A percentile compares a stretch with the other conserved stretches of the same genome.
These are phyloP conservation scores for Leptobrachium leishanense DNA, from an alignment of 2,113 vertebrate genomes.

Conservation along the genomic window DNA sequence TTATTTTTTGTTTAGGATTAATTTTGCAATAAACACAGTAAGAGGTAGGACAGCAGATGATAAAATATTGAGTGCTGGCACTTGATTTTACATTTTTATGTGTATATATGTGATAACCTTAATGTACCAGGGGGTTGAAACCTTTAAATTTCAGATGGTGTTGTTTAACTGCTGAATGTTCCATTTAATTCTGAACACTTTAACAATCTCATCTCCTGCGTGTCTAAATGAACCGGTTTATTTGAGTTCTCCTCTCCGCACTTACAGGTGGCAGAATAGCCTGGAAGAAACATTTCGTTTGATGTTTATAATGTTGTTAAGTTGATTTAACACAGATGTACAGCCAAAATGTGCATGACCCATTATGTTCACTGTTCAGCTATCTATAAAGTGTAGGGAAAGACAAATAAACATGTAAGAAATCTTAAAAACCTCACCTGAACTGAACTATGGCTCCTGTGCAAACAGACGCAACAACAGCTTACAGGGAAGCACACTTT, in stretches of 20 bases:
- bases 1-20: too few relatives aligned
- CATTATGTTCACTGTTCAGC: not conserved
- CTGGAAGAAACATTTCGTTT: not conserved
- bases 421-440: not conserved
- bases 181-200: not conserved
- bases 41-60: too few relatives aligned
- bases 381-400: not conserved
- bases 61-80: too few relatives aligned
- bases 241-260: not conserved
- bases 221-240: not conserved
- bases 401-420: not conserved
- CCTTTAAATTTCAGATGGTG: not conserved
- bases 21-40: too few relatives aligned
- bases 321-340: not conserved
- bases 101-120: not conserved
- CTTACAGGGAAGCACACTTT: too few relatives aligned
- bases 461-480: too few relatives aligned
- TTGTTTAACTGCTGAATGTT: not conserved
- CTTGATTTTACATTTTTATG: too few relatives aligned
- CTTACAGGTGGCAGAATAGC: not conserved
- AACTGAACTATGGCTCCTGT: not conserved
- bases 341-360: constrained; percentile 1
- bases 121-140: not conserved
- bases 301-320: constrained; percentile 1
- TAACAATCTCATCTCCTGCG: not conserved